Percentiles rank a stretch among this genome's conserved stretches.
Evolutionary conservation across 2,888 invertebrate species (phyloP).

Genomic region (Tortrix viridana): DNA sequence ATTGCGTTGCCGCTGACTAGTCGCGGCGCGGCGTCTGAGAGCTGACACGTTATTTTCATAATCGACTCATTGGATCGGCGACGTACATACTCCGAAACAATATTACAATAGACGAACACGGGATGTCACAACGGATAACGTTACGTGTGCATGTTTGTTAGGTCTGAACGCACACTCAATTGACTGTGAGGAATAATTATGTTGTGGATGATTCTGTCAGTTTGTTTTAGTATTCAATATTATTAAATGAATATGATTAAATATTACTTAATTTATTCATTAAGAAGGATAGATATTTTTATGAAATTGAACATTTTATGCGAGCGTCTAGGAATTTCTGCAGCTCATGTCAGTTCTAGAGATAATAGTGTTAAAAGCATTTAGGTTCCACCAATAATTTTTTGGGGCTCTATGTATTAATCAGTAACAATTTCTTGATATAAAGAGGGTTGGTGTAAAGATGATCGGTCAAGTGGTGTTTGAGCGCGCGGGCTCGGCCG

Average conservation of each 20-base stretch:
- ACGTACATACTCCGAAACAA: conserved; percentile 41
- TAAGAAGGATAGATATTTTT: too few relatives aligned
- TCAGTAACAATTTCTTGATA: conserved; percentile 41
- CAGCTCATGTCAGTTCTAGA: too few relatives aligned
- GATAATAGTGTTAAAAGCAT: too few relatives aligned
- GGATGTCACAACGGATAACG: conserved; percentile 25
- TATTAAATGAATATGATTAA: too few relatives aligned
- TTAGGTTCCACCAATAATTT: too few relatives aligned
- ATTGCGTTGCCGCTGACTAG: conserved; percentile 43
- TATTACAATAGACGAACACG: conserved; percentile 32
- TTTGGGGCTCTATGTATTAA: neutral
- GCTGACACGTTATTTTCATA: conserved; percentile 71
- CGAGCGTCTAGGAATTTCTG: too few relatives aligned
- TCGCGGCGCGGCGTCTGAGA: conserved; percentile 45
- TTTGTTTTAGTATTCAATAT: too few relatives aligned
- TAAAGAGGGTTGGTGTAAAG: conserved; percentile 55
- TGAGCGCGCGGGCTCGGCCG: conserved; percentile 62
- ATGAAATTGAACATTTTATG: too few relatives aligned
- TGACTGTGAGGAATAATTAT: conserved; percentile 31
- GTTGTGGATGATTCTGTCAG: conserved; percentile 6
- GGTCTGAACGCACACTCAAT: conserved; percentile 22
- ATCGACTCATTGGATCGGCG: conserved; percentile 55
- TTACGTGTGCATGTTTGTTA: conserved; percentile 27
- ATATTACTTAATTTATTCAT: too few relatives aligned
- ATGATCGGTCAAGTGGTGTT: conserved; percentile 75